phyloP scores from a whole-genome alignment of 2,888 invertebrate genomes.

The Spatulosminthurus flaviceps region DNA sequence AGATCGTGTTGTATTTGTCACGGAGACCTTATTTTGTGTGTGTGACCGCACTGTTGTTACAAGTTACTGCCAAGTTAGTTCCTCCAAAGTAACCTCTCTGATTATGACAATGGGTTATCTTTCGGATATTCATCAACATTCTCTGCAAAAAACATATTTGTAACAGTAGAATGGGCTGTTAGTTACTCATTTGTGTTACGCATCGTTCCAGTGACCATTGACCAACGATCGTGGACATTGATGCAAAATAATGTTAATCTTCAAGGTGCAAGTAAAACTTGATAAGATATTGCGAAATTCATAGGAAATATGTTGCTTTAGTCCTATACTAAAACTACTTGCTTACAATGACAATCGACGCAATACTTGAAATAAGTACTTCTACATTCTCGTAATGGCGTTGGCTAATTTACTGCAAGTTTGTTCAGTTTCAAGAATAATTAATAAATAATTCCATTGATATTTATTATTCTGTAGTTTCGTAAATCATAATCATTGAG shows the following conservation, averaged over 20 bases:
- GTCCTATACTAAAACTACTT: background rate
- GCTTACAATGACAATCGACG: background rate
- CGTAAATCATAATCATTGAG: no score
- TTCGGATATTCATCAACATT: background rate
- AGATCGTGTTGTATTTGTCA: background rate
- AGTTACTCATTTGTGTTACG: no score
- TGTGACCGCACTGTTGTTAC: background rate
- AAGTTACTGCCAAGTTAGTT: conserved; percentile 6
- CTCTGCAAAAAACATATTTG: background rate
- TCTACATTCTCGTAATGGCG: background rate
- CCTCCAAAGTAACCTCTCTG: background rate
- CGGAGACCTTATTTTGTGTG: background rate
- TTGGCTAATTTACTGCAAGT: background rate
- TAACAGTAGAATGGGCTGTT: background rate
- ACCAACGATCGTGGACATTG: background rate
- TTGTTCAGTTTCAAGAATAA: conserved; percentile 3
- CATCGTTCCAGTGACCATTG: background rate
- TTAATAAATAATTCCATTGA: conserved; percentile 5
- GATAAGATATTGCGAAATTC: background rate
- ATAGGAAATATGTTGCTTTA: background rate
- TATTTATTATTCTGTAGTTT: background rate
- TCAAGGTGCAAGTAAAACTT: background rate
- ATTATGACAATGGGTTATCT: background rate
- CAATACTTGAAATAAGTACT: background rate
- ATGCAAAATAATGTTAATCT: no score